Evolutionary conservation across 2,888 invertebrate genomes (phyloP).

Genomic region (Drosophila multiciliata): DNA sequence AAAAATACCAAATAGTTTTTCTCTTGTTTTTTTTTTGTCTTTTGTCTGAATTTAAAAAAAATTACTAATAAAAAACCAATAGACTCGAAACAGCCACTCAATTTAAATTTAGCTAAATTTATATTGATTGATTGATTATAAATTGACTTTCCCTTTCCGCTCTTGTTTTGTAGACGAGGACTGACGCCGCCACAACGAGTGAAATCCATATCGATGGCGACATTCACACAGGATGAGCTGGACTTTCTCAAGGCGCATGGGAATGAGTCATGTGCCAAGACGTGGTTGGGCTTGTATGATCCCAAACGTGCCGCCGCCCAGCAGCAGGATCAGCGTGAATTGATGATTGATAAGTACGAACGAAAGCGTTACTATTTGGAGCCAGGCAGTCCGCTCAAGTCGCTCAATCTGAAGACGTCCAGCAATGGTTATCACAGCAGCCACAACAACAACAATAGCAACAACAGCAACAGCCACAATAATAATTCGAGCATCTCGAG

Average conservation of each 20-base stretch:
- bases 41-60: too few relatives aligned
- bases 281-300: constrained; percentile 97
- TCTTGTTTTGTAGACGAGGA: constrained; percentile 91
- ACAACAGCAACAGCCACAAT: background rate
- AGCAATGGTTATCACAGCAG: constrained; percentile 57
- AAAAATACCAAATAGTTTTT: background rate
- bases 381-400: constrained; percentile 85
- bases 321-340: constrained; percentile 93
- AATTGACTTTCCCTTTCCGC: background rate
- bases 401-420: constrained; percentile 80
- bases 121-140: background rate
- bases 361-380: constrained; percentile 89
- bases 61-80: background rate
- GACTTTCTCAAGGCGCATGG: constrained; percentile 95
- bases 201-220: constrained; percentile 99
- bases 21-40: background rate
- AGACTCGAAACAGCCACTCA: background rate
- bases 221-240: constrained; percentile 97
- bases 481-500: constrained; percentile 20
- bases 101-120: background rate
- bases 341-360: constrained; percentile 98
- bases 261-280: constrained; percentile 96
- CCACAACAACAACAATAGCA: background rate
- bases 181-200: constrained; percentile 99
- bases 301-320: constrained; percentile 92